These are phyloP conservation scores for Oscheius sp. DNA, from an alignment of 2,888 invertebrate genomes.

Conservation along the genomic window DNA sequence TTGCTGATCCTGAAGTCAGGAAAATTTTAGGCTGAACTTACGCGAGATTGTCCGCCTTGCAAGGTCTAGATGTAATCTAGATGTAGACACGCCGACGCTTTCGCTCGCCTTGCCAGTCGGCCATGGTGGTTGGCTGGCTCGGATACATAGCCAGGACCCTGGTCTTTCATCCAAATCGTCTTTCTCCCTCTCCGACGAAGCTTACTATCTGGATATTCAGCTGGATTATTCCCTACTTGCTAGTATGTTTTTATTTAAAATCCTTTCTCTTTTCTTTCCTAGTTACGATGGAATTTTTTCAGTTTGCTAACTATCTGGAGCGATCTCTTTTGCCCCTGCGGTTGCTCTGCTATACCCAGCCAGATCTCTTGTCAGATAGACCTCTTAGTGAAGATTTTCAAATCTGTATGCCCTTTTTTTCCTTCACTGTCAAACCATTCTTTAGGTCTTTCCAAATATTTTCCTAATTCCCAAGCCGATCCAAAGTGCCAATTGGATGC, in stretches of 20 bases:
- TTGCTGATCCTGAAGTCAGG: no score
- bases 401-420: slow-evolving; percentile 44
- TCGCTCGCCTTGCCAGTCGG: slow-evolving; percentile 14
- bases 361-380: slow-evolving; percentile 61
- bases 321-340: slow-evolving; percentile 65
- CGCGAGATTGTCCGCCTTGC: no score
- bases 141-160: slow-evolving; percentile 15
- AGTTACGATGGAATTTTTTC: no score
- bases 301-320: slow-evolving; percentile 69
- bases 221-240: slow-evolving; percentile 67
- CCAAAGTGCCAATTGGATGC: slow-evolving; percentile 43
- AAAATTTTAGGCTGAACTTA: slow-evolving; percentile 20
- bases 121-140: slow-evolving; percentile 4
- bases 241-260: slow-evolving; percentile 49
- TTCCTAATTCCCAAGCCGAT: slow-evolving; percentile 38
- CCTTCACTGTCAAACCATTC: background rate
- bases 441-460: slow-evolving; percentile 48
- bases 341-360: slow-evolving; percentile 65
- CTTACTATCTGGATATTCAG: slow-evolving; percentile 55
- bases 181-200: slow-evolving; percentile 49
- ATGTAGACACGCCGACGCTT: slow-evolving; percentile 20
- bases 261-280: background rate
- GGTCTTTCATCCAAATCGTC: slow-evolving; percentile 37
- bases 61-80: slow-evolving; percentile 27
- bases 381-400: slow-evolving; percentile 56